Base-by-base conservation (phyloP, 1,140 invertebrate species). In the Drosophila virilis region DNA sequence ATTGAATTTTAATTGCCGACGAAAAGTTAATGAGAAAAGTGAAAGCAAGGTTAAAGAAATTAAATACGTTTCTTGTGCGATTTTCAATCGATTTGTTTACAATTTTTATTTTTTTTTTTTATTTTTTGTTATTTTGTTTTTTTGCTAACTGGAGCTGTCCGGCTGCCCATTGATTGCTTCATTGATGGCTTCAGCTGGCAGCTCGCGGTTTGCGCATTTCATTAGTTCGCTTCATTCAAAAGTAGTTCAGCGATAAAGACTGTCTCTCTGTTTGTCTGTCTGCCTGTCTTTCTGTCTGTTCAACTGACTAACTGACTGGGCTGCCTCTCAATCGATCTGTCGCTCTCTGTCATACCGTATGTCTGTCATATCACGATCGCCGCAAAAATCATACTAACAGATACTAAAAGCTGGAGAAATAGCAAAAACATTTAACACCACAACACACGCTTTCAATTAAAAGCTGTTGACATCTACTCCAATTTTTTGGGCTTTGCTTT, bases 11-110 rank as follows among this genome's bases (percentile, higher is more conserved):
- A 88, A 88, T 88, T 88, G 84, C 84, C 84, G 76, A 84, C 84
- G 77, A 88, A 88, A 89, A 88, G 84, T 89, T 88, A 88, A 88
- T 89, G 84, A 88, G 84, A 89, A 88, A 88, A 88, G 84, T 88
- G 84, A 88, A 88, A 88, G 84, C 83, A 88, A 89, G 84, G 83
- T 88, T 88, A 88, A 88, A 89, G 79, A 88, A 88, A 88, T 84
- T 84, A 88, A 84, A 77, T 64, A 78, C 68, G 74, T 77, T 82
- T 67, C 60, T 66, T 67, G 68, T 73, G 76, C 51, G 69, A 86
- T 86, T 81, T 89, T 80, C 84, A 84, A 88, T 84, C 80, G 73
- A 83, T 83, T 74, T 78, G 17, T 52, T 38, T 35, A 1, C 13
- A 28, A 32, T n/a, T 10, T 52, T 37, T 22, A 9, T 1, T 45